A percentile compares a stretch with the other conserved stretches of the same genome.
phyloP scores from a whole-genome alignment of 2,797 vertebrate species.

The Sebastiscus tertius region DNA sequence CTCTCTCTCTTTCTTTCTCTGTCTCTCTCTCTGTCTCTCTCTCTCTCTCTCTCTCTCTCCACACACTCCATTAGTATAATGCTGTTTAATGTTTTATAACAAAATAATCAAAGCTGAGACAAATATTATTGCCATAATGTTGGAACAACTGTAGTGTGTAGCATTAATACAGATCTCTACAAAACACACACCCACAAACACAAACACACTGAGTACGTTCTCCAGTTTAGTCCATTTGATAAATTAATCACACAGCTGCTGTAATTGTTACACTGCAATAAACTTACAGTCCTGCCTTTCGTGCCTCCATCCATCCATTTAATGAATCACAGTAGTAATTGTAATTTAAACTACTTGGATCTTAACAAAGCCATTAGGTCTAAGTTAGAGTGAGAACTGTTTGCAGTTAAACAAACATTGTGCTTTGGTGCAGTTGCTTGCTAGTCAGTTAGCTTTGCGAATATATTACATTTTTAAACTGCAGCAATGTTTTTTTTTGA shows the following conservation, averaged over 20 bases:
- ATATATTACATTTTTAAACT: neutral
- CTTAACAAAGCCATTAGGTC: neutral
- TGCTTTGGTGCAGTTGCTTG: neutral
- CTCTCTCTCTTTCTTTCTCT: neutral
- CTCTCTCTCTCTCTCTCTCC: too few species aligned
- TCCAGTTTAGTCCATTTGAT: conserved; percentile 7
- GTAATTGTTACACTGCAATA: neutral
- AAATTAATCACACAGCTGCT: conserved; percentile 1
- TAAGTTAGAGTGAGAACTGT: neutral
- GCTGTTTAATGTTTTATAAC: conserved; percentile 50
- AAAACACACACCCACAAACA: neutral
- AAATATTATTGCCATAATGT: conserved; percentile 1
- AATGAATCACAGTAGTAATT: neutral
- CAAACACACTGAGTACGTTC: neutral
- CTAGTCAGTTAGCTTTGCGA: neutral
- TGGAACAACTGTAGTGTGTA: neutral
- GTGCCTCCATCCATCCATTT: neutral
- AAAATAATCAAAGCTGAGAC: conserved; percentile 46
- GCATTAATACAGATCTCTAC: neutral
- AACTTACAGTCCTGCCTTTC: neutral
- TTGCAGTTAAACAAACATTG: neutral
- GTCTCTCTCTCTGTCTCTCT: neutral
- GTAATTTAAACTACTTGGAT: neutral
- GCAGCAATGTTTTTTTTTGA: neutral
- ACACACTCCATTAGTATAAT: conserved; percentile 41